Base-by-base conservation (phyloP, 2,113 vertebrate species). In the Malurus alboscapulatus region DNA sequence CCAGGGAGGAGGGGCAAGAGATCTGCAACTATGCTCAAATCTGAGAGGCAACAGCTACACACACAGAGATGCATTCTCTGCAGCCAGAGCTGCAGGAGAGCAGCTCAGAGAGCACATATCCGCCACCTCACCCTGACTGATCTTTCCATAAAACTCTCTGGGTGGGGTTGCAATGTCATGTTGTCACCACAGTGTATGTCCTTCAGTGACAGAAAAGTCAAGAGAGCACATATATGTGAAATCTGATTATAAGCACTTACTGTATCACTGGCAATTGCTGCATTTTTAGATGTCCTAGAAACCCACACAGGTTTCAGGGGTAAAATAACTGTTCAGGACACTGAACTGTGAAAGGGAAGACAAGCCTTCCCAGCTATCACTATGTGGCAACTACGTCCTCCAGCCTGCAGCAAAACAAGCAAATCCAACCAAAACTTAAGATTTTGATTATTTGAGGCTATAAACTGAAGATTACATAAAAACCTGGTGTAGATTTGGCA, bases 161-260 rank as follows among this genome's bases (percentile, higher is more conserved):
- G 4, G 12, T 0, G 0, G 7, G 17, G 5, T 8, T 87, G n/a
- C 27, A 55, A 20, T 34, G 58, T 65, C 61, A 40, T 4, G 1
- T 12, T 67, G 45, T 44, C 53, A 75, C 66, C 38, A n/a, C 47
- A 68, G 36, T 5, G 8, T 17, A 14, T 12, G 36, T 30, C n/a
- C 4, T 4, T 71, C n/a, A 51, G 55, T 47, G 53, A 63, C 65
- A 81, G 59, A 79, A 42, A 74, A 82, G 58, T 66, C 54, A 73
- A 59, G 69, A 79, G 17, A 44, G 47, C 32, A 38, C 42, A 62
- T 8, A 54, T 63, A 83, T 63, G 55, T 1, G 7, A 90, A 72
- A 79, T 54, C 36, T 38, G 40, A 59, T 32, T 42, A 0, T 12
- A 83, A 58, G 47, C 14, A 40, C 12, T 25, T 47, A 38, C 45